phyloP scores from a whole-genome alignment of 2,888 invertebrate species.

The Arctia plantaginis region DNA sequence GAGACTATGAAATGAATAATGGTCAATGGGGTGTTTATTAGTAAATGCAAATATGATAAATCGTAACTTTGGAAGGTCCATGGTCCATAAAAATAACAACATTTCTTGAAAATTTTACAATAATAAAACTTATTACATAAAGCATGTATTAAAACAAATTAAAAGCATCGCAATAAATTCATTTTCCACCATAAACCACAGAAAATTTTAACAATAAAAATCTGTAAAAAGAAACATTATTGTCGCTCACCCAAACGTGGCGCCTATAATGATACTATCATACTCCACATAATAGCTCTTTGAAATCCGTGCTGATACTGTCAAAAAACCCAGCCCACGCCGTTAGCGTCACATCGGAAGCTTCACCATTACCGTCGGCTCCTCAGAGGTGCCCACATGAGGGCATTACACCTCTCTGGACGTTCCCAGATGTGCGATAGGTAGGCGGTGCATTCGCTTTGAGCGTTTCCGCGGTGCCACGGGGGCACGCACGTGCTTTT shows the following conservation, averaged over 20 bases:
- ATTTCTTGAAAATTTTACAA: no score
- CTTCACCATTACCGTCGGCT: conserved; percentile 71
- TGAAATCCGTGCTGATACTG: conserved; percentile 68
- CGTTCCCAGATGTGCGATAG: conserved; percentile 73
- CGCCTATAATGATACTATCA: conserved; percentile 62
- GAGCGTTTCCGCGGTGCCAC: conserved; percentile 71
- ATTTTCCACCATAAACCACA: not conserved
- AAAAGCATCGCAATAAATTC: not conserved
- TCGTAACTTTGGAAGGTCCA: no score
- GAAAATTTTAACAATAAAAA: conserved; percentile 2
- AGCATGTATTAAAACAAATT: no score
- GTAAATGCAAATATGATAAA: no score
- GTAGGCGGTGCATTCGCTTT: conserved; percentile 70
- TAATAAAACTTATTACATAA: no score
- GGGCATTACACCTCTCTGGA: conserved; percentile 81
- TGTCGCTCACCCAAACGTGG: conserved; percentile 59
- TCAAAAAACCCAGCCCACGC: conserved; percentile 80
- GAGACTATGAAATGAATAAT: no score
- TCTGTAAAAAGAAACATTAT: conserved; percentile 20
- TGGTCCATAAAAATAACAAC: not conserved
- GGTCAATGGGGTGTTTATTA: no score
- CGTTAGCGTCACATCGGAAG: conserved; percentile 66
- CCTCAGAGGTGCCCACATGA: conserved; percentile 80
- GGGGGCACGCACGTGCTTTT: conserved; percentile 83
- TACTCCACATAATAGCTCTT: conserved; percentile 66